These are phyloP conservation scores for Caradrina kadenii DNA, from an alignment of 2,888 invertebrate species.

Conservation along the genomic window DNA sequence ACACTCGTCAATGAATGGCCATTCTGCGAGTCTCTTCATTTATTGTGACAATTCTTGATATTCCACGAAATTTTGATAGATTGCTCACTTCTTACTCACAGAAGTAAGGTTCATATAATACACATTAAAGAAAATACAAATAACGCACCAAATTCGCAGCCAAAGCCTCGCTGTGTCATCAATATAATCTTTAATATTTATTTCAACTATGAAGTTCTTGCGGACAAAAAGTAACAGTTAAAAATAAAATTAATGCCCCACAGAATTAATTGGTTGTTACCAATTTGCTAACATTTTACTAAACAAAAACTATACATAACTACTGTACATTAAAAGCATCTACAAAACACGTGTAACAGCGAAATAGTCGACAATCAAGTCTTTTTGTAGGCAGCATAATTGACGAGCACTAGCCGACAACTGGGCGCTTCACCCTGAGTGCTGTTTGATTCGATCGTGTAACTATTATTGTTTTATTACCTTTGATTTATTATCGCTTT, in stretches of 20 bases:
- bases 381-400: slow-evolving; percentile 49
- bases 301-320: slow-evolving; percentile 1
- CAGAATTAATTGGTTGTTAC: slow-evolving; percentile 2
- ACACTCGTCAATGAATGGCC: slow-evolving; percentile 39
- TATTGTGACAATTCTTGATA: background rate
- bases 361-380: slow-evolving; percentile 26
- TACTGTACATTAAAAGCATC: slow-evolving; percentile 38
- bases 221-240: too few species aligned
- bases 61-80: slow-evolving; percentile 42
- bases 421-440: slow-evolving; percentile 55
- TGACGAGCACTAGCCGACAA: slow-evolving; percentile 43
- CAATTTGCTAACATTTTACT: slow-evolving; percentile 15
- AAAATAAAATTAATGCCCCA: background rate
- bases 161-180: background rate
- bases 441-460: slow-evolving; percentile 66
- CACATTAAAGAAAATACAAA: background rate
- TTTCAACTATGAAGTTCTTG: background rate
- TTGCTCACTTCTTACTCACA: slow-evolving; percentile 37
- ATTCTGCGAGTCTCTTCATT: background rate
- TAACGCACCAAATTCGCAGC: too few species aligned
- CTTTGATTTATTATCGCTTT: slow-evolving; percentile 28
- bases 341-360: slow-evolving; percentile 23
- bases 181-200: background rate
- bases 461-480: slow-evolving; percentile 54
- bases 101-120: background rate